Conservation (phyloP, 2,797 vertebrate genomes). For the Linurgus olivaceus region DNA sequence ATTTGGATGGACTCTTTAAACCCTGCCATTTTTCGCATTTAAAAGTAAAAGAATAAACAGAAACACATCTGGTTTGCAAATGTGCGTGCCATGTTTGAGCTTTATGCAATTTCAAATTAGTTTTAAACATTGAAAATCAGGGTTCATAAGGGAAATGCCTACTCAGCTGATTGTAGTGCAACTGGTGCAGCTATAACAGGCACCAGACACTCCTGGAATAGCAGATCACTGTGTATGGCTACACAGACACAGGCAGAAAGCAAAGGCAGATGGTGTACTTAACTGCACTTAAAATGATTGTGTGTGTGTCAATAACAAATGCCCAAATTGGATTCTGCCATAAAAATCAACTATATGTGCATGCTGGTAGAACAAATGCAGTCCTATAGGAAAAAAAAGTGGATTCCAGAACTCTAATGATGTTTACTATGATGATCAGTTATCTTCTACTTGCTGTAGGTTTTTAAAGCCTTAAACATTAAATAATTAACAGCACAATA, state of each 20-base stretch:
- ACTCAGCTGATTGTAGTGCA: slow-evolving; percentile 74
- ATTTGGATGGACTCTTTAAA: slow-evolving; percentile 5
- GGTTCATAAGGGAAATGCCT: slow-evolving; percentile 74
- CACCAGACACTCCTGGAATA: slow-evolving; percentile 75
- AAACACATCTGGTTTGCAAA: slow-evolving; percentile 63
- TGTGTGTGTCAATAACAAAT: slow-evolving; percentile 78
- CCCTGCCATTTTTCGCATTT: slow-evolving; percentile 14
- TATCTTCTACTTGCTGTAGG: slow-evolving; percentile 40
- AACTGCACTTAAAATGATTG: slow-evolving; percentile 81
- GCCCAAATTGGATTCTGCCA: slow-evolving; percentile 73
- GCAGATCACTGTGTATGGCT: slow-evolving; percentile 71
- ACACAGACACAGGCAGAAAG: slow-evolving; percentile 73
- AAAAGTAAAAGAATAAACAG: slow-evolving; percentile 49
- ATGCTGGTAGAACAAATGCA: slow-evolving; percentile 67
- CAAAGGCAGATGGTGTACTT: slow-evolving; percentile 82
- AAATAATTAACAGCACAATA: background rate
- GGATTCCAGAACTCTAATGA: slow-evolving; percentile 26
- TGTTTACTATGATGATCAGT: slow-evolving; percentile 55
- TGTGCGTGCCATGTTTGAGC: slow-evolving; percentile 52
- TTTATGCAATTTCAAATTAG: slow-evolving; percentile 65
- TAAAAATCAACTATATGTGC: slow-evolving; percentile 72
- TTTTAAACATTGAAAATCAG: slow-evolving; percentile 78
- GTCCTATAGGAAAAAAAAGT: background rate
- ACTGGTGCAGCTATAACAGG: slow-evolving; percentile 74
- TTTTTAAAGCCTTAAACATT: slow-evolving; percentile 53